These are phyloP conservation scores for Drosophila ananassae DNA, from an alignment of 1,140 invertebrate genomes.

Conservation along the genomic window DNA sequence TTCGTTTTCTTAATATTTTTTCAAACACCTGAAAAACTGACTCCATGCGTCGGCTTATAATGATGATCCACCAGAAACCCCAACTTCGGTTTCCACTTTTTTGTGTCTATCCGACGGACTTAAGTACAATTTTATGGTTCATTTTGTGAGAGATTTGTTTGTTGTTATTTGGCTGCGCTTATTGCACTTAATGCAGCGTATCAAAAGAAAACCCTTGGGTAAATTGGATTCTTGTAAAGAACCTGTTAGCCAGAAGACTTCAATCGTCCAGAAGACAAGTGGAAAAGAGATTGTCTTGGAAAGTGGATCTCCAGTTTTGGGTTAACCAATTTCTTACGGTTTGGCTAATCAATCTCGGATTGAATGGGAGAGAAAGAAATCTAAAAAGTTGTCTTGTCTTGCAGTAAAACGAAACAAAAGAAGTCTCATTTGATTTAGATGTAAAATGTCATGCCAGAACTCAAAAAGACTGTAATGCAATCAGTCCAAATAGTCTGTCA, in stretches of 20 bases:
- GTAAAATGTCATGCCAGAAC: not conserved
- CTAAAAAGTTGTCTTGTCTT: not conserved
- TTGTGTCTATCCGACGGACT: conserved; percentile 23
- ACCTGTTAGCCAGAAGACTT: conserved; percentile 41
- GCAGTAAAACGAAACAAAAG: not conserved
- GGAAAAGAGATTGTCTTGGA: conserved; percentile 38
- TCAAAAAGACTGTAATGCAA: conserved; percentile 1
- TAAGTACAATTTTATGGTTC: conserved; percentile 63
- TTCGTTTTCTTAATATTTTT: conserved; percentile 66
- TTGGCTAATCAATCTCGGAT: conserved; percentile 22
- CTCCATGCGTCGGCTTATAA: conserved; percentile 10
- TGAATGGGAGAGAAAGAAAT: conserved; percentile 3
- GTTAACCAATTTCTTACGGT: conserved; percentile 34
- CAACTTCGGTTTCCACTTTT: conserved; percentile 4
- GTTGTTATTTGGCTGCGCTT: conserved; percentile 41
- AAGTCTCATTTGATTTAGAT: not conserved
- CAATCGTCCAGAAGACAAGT: conserved; percentile 14
- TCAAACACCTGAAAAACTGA: conserved; percentile 61
- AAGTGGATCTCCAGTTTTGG: conserved; percentile 16
- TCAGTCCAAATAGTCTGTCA: conserved; percentile 8
- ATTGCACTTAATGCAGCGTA: conserved; percentile 54
- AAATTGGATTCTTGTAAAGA: conserved; percentile 52
- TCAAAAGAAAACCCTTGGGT: conserved; percentile 22
- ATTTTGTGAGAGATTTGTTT: conserved; percentile 59
- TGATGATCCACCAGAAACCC: conserved; percentile 18